These are phyloP conservation scores for Melinaea marsaeus DNA, from an alignment of 2,888 invertebrate species.

Conservation along the genomic window DNA sequence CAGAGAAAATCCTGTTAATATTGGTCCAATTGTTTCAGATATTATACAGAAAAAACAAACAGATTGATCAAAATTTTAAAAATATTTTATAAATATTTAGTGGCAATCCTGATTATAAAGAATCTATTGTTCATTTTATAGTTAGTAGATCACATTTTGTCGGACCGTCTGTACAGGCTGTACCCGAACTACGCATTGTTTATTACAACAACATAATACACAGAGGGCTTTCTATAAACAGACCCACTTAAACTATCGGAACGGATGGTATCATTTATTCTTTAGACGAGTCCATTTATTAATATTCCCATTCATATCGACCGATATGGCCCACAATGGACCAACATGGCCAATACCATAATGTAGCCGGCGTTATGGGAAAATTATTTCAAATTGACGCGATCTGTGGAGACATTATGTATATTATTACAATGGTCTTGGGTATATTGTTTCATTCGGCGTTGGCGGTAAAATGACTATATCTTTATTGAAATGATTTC, in stretches of 20 bases:
- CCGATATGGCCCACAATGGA: constrained; percentile 31
- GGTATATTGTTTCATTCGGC: constrained; percentile 28
- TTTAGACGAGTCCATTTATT: constrained; percentile 34
- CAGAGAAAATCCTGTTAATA: too few relatives aligned
- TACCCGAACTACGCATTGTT: constrained; percentile 8
- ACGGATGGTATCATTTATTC: constrained; percentile 29
- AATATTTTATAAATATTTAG: too few relatives aligned
- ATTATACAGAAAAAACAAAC: too few relatives aligned
- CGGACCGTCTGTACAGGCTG: constrained; percentile 1
- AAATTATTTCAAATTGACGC: constrained; percentile 60
- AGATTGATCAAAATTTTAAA: too few relatives aligned
- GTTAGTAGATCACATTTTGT: neutral
- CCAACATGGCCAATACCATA: constrained; percentile 31
- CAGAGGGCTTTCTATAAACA: constrained; percentile 17
- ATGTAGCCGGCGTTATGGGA: constrained; percentile 45
- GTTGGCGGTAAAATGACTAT: constrained; percentile 36
- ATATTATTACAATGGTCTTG: constrained; percentile 36
- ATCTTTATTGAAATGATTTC: constrained; percentile 33
- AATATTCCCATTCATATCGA: constrained; percentile 34
- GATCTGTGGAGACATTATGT: constrained; percentile 39
- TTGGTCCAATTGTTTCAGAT: too few relatives aligned
- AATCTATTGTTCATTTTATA: neutral
- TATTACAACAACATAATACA: constrained; percentile 13
- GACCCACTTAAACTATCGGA: constrained; percentile 15
- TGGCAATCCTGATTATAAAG: too few relatives aligned